Percentiles rank a stretch among this genome's conserved stretches.
phyloP scores from a whole-genome alignment of 1,140 invertebrate species.

The Lineus longissimus region DNA sequence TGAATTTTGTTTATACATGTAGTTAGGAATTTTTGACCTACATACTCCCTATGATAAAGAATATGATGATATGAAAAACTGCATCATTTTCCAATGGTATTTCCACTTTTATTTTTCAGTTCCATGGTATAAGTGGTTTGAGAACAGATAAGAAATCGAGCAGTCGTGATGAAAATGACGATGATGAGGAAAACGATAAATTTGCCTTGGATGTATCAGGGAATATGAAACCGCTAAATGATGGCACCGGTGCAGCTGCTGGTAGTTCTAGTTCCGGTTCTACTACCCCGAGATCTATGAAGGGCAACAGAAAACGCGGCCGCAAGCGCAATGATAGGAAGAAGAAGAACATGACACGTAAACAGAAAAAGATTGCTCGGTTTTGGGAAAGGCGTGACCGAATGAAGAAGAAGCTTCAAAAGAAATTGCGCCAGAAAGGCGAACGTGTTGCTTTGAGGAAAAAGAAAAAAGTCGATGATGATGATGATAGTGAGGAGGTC shows the following conservation, averaged over 20 bases:
- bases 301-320: not conserved
- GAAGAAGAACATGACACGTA: constrained; percentile 1
- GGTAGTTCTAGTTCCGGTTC: no score
- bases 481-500: no score
- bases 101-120: not conserved
- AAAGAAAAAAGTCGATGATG: no score
- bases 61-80: no score
- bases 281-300: no score
- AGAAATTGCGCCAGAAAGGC: not conserved
- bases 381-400: constrained; percentile 1
- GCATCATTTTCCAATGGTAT: no score
- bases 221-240: no score
- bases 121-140: not conserved
- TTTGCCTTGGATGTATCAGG: no score
- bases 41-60: no score
- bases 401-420: constrained; percentile 5
- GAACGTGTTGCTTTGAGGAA: not conserved
- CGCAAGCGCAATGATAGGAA: constrained; percentile 1
- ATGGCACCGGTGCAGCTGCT: no score
- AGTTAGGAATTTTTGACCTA: no score
- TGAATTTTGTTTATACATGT: no score
- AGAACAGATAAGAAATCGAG: not conserved
- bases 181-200: constrained; percentile 3
- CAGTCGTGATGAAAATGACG: not conserved
- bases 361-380: not conserved